A percentile compares a stretch with the other conserved stretches of the same genome.
These are phyloP conservation scores for Phengaris alcon DNA, from an alignment of 2,888 invertebrate species.

Conservation along the genomic window DNA sequence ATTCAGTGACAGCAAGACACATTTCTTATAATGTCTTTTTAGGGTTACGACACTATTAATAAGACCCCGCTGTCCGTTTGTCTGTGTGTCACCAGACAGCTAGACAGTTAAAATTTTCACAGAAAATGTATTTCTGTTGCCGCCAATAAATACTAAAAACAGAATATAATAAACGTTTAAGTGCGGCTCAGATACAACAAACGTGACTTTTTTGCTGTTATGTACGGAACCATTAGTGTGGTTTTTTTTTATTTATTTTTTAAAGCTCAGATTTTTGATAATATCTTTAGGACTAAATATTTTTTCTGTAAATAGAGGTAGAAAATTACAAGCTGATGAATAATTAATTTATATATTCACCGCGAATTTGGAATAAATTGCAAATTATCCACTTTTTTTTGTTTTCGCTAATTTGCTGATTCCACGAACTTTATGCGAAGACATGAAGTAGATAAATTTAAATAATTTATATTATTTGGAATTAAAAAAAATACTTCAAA, in stretches of 20 bases:
- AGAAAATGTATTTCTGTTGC: too few species aligned
- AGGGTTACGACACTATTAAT: too few species aligned
- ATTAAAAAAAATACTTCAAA: background rate
- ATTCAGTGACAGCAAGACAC: slow-evolving; percentile 35
- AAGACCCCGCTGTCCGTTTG: too few species aligned
- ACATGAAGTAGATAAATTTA: slow-evolving; percentile 14
- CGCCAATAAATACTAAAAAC: too few species aligned
- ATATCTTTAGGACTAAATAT: background rate
- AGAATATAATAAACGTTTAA: too few species aligned
- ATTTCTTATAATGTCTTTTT: slow-evolving; percentile 18
- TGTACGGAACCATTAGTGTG: too few species aligned
- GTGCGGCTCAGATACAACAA: too few species aligned
- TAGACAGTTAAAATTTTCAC: too few species aligned
- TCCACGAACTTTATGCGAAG: background rate
- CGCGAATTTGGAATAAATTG: slow-evolving; percentile 9
- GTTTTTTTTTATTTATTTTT: background rate
- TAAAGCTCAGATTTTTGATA: background rate
- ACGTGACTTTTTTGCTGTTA: too few species aligned
- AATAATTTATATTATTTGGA: background rate
- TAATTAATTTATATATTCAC: slow-evolving; percentile 19
- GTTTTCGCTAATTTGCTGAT: slow-evolving; percentile 11
- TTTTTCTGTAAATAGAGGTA: background rate
- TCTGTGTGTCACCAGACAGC: too few species aligned
- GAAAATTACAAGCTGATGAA: slow-evolving; percentile 14
- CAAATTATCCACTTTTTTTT: slow-evolving; percentile 19